Evolutionary conservation across 2,797 vertebrate genomes (phyloP).

Genomic region (Buphagus erythrorhynchus): DNA sequence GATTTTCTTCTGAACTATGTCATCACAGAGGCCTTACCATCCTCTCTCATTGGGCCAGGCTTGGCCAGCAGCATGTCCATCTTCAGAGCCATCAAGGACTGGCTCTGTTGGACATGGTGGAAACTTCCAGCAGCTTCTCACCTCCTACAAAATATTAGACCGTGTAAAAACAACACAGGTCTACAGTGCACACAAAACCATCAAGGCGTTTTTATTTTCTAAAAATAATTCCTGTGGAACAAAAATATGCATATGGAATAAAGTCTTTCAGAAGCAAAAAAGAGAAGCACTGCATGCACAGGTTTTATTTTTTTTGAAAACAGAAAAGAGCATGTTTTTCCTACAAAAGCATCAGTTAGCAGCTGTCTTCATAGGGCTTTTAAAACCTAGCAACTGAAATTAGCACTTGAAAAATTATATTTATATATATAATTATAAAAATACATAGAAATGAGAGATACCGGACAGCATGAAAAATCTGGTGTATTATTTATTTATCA

Average conservation of each 20-base stretch:
- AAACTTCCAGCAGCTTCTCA: neutral
- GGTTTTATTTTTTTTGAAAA: neutral
- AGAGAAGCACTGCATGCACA: neutral
- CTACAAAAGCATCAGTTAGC: neutral
- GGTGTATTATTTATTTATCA: neutral
- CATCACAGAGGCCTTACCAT: neutral
- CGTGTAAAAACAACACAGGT: rapidly evolving
- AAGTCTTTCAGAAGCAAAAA: neutral
- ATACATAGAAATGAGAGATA: neutral
- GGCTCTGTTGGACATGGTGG: neutral
- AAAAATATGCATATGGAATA: neutral
- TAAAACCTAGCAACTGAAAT: neutral
- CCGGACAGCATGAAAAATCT: neutral
- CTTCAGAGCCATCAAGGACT: neutral
- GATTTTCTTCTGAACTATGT: neutral
- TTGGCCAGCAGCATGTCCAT: neutral
- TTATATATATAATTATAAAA: neutral
- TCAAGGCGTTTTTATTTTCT: neutral
- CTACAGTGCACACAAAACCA: neutral
- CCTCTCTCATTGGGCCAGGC: neutral
- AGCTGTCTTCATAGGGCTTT: neutral
- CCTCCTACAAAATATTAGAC: neutral
- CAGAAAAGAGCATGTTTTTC: neutral
- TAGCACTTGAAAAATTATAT: neutral
- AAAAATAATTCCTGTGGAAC: neutral